A percentile compares a stretch with the other conserved stretches of the same genome.
Evolutionary conservation across 2,113 vertebrate species (phyloP).

Genomic region (Chloropsis hardwickii): DNA sequence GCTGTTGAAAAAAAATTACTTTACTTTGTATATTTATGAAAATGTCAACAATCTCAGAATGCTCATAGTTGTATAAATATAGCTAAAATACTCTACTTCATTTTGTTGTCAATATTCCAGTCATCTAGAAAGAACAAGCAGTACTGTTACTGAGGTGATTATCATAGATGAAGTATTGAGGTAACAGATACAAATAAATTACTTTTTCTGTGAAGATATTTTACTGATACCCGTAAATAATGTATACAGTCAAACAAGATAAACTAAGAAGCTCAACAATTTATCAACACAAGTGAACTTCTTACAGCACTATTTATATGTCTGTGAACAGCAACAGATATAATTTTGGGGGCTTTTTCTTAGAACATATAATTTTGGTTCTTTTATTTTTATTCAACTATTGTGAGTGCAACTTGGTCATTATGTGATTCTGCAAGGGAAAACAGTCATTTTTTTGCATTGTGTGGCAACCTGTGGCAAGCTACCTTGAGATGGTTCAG

Average conservation of each 20-base stretch:
- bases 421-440: not conserved
- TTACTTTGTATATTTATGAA: not conserved
- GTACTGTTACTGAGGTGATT: not conserved
- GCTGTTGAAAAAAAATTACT: not conserved
- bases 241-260: not conserved
- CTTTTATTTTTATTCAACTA: not conserved
- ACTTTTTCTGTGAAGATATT: not conserved
- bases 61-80: not conserved
- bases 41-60: not conserved
- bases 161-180: not conserved
- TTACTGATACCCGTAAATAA: not conserved
- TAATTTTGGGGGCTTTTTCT: fast-evolving
- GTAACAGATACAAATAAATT: not conserved
- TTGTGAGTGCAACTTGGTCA: not conserved
- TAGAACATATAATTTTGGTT: not conserved
- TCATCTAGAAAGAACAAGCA: not conserved
- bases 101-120: not conserved
- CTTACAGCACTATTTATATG: not conserved
- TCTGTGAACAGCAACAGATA: not conserved
- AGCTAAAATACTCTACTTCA: not conserved
- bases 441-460: not conserved
- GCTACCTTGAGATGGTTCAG: not conserved
- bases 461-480: not conserved
- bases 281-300: not conserved
- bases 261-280: not conserved